These are phyloP conservation scores for Lycodopsis pacificus DNA, from an alignment of 2,797 vertebrate species.

Conservation along the genomic window DNA sequence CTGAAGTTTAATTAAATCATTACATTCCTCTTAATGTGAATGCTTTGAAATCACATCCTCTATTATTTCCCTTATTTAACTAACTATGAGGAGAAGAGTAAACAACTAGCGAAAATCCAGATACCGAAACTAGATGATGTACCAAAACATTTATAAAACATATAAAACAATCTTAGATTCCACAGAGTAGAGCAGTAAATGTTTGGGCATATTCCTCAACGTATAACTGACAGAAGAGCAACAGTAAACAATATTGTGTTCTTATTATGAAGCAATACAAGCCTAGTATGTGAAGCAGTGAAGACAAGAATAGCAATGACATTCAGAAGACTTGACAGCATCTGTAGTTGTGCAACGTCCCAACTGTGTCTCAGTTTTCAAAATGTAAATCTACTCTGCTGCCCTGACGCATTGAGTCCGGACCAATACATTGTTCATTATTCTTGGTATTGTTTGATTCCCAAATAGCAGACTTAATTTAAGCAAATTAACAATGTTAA, in stretches of 20 bases:
- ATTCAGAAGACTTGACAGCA: slow-evolving; percentile 47
- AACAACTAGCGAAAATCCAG: background rate
- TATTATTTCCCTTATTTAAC: background rate
- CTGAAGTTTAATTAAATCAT: background rate
- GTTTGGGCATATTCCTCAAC: background rate
- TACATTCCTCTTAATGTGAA: background rate
- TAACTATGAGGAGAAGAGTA: background rate
- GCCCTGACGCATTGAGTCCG: slow-evolving; percentile 7
- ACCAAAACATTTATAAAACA: background rate
- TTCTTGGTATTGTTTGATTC: background rate
- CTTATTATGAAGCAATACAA: slow-evolving; percentile 42
- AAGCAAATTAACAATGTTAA: background rate
- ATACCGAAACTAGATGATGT: background rate
- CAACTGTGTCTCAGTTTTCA: slow-evolving; percentile 37
- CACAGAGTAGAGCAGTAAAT: background rate
- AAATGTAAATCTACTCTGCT: slow-evolving; percentile 32
- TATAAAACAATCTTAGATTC: background rate
- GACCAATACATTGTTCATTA: background rate
- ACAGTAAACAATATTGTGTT: slow-evolving; percentile 20
- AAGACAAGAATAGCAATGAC: slow-evolving; percentile 69
- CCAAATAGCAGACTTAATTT: background rate
- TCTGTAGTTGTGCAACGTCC: slow-evolving; percentile 41
- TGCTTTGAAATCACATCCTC: background rate
- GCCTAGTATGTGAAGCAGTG: slow-evolving; percentile 22
- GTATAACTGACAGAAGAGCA: background rate